Evolutionary conservation across 2,888 invertebrate species (phyloP), one percentile per base, ranked within the genome.

Genomic region (Eupelmus urozonus): DNA sequence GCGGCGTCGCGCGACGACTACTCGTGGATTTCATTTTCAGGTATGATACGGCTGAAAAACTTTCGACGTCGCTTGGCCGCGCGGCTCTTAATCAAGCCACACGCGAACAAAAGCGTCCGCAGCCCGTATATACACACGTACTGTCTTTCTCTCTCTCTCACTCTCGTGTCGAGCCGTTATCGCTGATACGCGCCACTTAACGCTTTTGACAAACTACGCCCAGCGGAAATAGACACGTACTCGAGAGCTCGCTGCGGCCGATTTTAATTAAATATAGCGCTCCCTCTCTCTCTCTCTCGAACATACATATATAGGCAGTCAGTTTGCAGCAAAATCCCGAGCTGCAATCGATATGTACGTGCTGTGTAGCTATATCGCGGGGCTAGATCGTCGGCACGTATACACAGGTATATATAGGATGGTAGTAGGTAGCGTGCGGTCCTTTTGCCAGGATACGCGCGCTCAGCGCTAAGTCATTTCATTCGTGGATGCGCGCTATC

Each of bases 161-260:
- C 45, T 45, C 16, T 45, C 13, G 49, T 42, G 63, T 25, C 63
- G 45, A 62, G 18, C 20, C 20, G 20, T 53, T 45, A 53, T 53
- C 18, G 20, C 40, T 55, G 77, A 65, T 69, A 78, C 72, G 66
- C 72, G 67, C 67, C 72, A 73, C 77, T 78, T 78, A 78, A 62
- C 60, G 55, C 72, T 59, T 72, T 78, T 67, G 67, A 67, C 72
- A 78, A 78, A 73, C 77, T 67, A 18, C 77, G 55, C 53, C 45
- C 69, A 57, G n/a, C 71, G 76, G 71, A 62, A 66, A 67, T 67
- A 53, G 29, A 72, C 62, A 55, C 59, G 60, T 40, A 40, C 63
- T 51, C 70, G 53, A 53, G 53, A 18, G 53, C 20, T 4, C 11
- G n/a, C 16, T 45, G 63, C n/a, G 9, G 42, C 25, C 49, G 51